A percentile compares a stretch with the other conserved stretches of the same genome.
These are phyloP conservation scores for Aldabrachelys gigantea DNA, from an alignment of 2,113 vertebrate species.

Conservation along the genomic window DNA sequence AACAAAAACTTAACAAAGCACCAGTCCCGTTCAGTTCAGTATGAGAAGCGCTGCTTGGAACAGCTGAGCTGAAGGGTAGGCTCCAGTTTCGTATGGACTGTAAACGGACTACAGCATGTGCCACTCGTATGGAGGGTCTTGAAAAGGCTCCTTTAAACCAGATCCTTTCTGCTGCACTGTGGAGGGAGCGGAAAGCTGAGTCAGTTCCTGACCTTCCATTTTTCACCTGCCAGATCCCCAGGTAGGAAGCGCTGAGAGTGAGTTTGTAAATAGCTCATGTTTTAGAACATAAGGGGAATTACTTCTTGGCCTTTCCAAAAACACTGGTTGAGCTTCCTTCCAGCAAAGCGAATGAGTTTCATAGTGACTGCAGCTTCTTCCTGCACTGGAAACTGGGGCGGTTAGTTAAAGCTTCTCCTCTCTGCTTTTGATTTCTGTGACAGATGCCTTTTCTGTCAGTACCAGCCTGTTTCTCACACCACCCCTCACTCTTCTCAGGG, in stretches of 20 bases:
- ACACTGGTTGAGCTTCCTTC: neutral
- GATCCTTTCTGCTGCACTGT: neutral
- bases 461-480: neutral
- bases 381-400: neutral
- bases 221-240: slow-evolving; percentile 5
- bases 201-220: neutral
- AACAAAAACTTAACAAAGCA: neutral
- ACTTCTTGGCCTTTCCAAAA: neutral
- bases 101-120: neutral
- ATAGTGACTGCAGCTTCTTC: neutral
- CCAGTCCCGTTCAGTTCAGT: accelerated
- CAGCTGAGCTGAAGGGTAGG: neutral
- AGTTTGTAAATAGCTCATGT: neutral
- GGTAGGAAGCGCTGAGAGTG: neutral
- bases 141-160: neutral
- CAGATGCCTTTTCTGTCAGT: neutral
- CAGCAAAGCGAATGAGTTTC: accelerated
- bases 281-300: neutral
- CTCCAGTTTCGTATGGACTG: neutral
- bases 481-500: neutral
- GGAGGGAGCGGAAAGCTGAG: accelerated
- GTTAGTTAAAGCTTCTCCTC: neutral
- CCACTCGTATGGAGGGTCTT: accelerated
- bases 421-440: neutral
- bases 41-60: neutral